Evolutionary conservation across 2,888 invertebrate species (phyloP), one percentile per base, ranked within the genome.

Genomic region (Melangyna quadrimaculata): DNA sequence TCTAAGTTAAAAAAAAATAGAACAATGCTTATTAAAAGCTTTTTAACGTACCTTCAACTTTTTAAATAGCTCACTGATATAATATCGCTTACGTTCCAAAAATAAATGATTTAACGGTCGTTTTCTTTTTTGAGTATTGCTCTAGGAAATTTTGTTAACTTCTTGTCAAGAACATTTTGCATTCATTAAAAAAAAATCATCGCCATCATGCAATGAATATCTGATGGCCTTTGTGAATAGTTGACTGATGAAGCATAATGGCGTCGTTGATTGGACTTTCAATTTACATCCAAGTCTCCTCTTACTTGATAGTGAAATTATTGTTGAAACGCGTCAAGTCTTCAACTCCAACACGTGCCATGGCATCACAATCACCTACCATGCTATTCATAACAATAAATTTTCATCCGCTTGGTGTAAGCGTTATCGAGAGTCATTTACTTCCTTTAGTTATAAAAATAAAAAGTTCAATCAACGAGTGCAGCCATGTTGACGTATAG

Each of bases 251-350:
- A 22, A 48, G 5, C 27, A 8, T n/a, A 27, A 27, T 27, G 24
- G 1, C 37, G 40, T 2, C 37, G 40, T n/a, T 24, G n/a, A 59
- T 57, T 57, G 22, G 10, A 7, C 6, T 35, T 57, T 19, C 57
- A 57, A 57, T 35, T 3, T 22, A 51, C 57, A 19, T 45, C 17
- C 45, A 19, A 19, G 24, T 40, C 24, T 6, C 3, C 51, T 7
- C 32, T 67, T n/a, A n/a, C n/a, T n/a, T n/a, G 22, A 48, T 48
- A 67, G 65, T 67, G 45, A 67, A 67, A 48, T 48, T 48, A 63
- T 63, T 67, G 8, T 17, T 35, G n/a, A 65, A 48, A 65, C 65
- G 65, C 48, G 45, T 61, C 24, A 19, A 27, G 48, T 48, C 45
- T 32, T 40, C 48, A 65, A 29, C 9, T 48, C 1, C 32, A 4